Conservation (phyloP, 2,797 vertebrate species). For the Loriculus beryllinus region DNA sequence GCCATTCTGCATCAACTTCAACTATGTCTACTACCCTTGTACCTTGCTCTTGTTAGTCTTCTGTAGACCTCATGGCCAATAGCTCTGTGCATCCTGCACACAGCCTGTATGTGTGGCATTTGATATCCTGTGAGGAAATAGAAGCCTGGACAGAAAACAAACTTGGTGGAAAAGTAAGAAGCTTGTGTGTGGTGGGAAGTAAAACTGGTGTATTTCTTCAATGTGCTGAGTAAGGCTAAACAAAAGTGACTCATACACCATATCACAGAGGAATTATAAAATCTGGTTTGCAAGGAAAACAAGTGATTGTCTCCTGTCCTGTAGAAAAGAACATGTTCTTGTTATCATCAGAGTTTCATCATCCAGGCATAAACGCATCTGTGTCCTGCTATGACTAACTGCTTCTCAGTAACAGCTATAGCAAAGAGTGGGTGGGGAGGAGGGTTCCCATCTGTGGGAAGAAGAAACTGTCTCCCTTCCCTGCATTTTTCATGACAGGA, state of each 20-base stretch:
- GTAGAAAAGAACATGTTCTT: conserved; percentile 1
- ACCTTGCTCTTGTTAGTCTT: neutral
- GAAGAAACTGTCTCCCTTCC: neutral
- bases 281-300: neutral
- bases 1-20: neutral
- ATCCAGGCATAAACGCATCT: neutral
- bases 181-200: neutral
- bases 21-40: neutral
- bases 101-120: no score
- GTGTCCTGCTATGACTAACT: conserved; percentile 26
- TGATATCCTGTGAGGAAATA: neutral
- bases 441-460: neutral
- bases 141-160: neutral
- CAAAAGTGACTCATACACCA: neutral
- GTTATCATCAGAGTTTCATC: conserved; percentile 6
- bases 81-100: fast-evolving
- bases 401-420: neutral
- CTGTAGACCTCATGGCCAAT: neutral
- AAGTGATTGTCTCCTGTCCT: neutral
- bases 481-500: neutral
- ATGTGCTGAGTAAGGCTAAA: neutral
- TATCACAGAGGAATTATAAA: neutral
- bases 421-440: neutral
- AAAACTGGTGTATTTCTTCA: neutral
- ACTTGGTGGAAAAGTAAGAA: neutral